phyloP scores from a whole-genome alignment of 2,113 vertebrate species.

The Megaptera novaeangliae region DNA sequence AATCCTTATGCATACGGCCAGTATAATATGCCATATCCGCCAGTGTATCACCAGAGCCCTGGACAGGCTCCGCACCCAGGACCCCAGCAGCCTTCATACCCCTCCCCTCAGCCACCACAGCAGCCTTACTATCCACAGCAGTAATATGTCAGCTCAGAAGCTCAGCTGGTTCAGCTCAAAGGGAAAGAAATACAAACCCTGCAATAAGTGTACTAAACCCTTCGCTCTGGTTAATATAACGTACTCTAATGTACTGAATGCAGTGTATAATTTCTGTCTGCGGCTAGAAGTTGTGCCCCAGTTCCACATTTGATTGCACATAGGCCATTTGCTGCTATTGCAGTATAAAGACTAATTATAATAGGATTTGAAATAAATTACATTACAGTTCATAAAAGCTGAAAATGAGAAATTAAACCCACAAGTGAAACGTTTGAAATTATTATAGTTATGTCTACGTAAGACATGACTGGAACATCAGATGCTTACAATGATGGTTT shows the following conservation, averaged over 20 bases:
- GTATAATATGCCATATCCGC: constrained; percentile 87
- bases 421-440: constrained; percentile 69
- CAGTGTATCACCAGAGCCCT: constrained; percentile 87
- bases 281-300: constrained; percentile 67
- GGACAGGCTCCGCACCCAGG: constrained; percentile 90
- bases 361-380: constrained; percentile 71
- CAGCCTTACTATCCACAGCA: constrained; percentile 88
- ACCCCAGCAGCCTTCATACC: constrained; percentile 89
- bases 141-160: constrained; percentile 76
- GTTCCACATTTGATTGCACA: constrained; percentile 74
- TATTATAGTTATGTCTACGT: constrained; percentile 5
- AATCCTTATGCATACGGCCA: constrained; percentile 92
- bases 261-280: constrained; percentile 67
- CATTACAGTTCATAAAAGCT: constrained; percentile 55
- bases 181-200: constrained; percentile 62
- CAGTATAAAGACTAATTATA: constrained; percentile 73
- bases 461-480: constrained; percentile 60
- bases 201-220: constrained; percentile 82
- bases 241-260: constrained; percentile 67
- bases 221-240: constrained; percentile 64
- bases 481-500: constrained; percentile 58
- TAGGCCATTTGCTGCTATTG: constrained; percentile 61
- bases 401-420: constrained; percentile 67
- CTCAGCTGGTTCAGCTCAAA: constrained; percentile 67
- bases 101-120: constrained; percentile 92